Base-by-base conservation (phyloP, 2,113 vertebrate genomes). In the Platichthys stellatus region DNA sequence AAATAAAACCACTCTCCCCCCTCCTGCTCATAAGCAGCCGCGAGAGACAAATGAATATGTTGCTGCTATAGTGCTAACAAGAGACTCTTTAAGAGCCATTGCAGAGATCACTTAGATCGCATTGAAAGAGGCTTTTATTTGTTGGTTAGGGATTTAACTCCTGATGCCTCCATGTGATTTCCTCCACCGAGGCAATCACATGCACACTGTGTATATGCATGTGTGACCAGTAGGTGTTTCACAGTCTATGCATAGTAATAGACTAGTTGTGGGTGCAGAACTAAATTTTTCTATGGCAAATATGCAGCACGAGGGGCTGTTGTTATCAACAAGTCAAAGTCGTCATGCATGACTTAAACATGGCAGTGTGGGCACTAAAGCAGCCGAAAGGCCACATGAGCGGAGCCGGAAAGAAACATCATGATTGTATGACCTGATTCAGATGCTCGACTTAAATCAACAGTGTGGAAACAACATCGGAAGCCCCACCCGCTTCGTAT, bases 11-110 rank as follows among this genome's bases (percentile, higher is more conserved):
- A 28, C 81, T 66, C 45, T 80, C 65, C 81, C 81, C 35, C 28
- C 47, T 18, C 47, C 47, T 47, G 85, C 91, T 87, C 82, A 80
- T 85, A 85, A 85, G 69, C 89, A 80, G 89, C 83, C 76, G 69
- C 83, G 14, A 76, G 86, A 90, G 86, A 90, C 89, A 85, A 89
- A 92, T 90, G 88, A 88, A 90, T 64, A 77, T 86, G 69, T 64
- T 9, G 74, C 74, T 47, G 63, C 71, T 53, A 51, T 72, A 61
- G 70, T 49, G 0, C 83, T 87, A 86, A 84, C 86, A 81, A 88
- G 89, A 88, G 88, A 80, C 70, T 84, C 65, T 76, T 31, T 92
- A 84, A 89, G 72, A 69, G 83, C 87, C 72, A 26, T 74, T 80
- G 77, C 63, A 21, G 80, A 83, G 90, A 85, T 88, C 35, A 86